These are phyloP conservation scores for Microplitis deprimator DNA, from an alignment of 2,888 invertebrate genomes.

Conservation along the genomic window DNA sequence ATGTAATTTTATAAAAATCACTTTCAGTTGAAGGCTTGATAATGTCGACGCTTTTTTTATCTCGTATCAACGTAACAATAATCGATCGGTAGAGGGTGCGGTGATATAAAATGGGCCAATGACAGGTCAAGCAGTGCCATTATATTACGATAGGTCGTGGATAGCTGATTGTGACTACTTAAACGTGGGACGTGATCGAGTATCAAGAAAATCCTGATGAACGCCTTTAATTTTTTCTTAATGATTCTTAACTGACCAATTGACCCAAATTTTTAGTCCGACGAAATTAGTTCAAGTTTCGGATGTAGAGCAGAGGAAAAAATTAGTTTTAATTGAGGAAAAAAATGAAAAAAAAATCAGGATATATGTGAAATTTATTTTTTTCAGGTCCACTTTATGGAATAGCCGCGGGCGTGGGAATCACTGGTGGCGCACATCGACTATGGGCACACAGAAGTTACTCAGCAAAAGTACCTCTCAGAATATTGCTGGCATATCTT, in stretches of 20 bases:
- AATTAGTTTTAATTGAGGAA: background rate
- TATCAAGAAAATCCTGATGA: background rate
- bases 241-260: background rate
- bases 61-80: background rate
- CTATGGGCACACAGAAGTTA: conserved; percentile 94
- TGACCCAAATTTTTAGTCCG: background rate
- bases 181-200: conserved; percentile 29
- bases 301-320: background rate
- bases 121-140: background rate
- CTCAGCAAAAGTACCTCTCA: conserved; percentile 82
- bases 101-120: conserved; percentile 16
- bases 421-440: conserved; percentile 93
- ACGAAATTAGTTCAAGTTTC: background rate
- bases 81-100: background rate
- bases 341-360: background rate
- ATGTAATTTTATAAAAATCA: no score
- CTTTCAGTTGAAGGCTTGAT: background rate
- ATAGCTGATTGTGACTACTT: conserved; percentile 27
- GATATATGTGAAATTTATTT: conserved; percentile 32
- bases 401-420: conserved; percentile 75
- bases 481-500: conserved; percentile 83
- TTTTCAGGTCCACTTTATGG: conserved; percentile 56
- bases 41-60: background rate
- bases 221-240: conserved; percentile 7
- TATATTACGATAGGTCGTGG: conserved; percentile 18